phyloP scores from a whole-genome alignment of 1,140 invertebrate species.

The Zaprionus nigranus region DNA sequence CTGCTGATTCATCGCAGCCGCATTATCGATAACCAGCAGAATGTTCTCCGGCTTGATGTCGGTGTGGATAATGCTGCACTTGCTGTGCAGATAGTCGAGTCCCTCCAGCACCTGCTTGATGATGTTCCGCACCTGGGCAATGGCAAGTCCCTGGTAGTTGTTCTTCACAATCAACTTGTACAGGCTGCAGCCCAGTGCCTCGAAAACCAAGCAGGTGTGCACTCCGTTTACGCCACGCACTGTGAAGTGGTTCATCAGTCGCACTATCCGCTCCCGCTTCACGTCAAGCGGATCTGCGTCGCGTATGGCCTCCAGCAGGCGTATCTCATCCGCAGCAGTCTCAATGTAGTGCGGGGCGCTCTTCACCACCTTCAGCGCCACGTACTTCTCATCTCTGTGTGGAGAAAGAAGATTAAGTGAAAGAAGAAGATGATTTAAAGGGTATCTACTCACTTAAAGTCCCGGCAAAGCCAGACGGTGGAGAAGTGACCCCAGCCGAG shows the following conservation, averaged over 20 bases:
- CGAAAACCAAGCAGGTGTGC: slow-evolving; percentile 98
- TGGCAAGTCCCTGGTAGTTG: slow-evolving; percentile 98
- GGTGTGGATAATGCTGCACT: slow-evolving; percentile 99
- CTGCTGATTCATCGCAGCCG: slow-evolving; percentile 94
- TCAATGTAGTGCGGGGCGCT: slow-evolving; percentile 99
- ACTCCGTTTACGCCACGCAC: slow-evolving; percentile 98
- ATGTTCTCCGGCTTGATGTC: slow-evolving; percentile 99
- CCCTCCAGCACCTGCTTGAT: slow-evolving; percentile 97
- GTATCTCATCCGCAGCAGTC: slow-evolving; percentile 99
- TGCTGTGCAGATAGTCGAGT: slow-evolving; percentile 97
- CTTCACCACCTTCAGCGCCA: slow-evolving; percentile 99
- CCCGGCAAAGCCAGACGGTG: slow-evolving; percentile 99
- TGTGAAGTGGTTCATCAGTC: slow-evolving; percentile 99
- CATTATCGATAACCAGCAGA: slow-evolving; percentile 93
- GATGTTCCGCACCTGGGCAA: slow-evolving; percentile 97
- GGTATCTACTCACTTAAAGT: slow-evolving; percentile 86
- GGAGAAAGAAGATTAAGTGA: neutral
- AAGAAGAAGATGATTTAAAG: neutral
- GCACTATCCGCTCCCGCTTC: slow-evolving; percentile 97
- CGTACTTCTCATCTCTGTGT: slow-evolving; percentile 94
- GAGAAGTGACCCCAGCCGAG: slow-evolving; percentile 99
- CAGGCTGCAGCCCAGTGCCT: slow-evolving; percentile 98
- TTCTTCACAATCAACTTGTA: slow-evolving; percentile 99
- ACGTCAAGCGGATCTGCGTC: slow-evolving; percentile 95
- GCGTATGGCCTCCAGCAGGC: slow-evolving; percentile 96